phyloP scores from a whole-genome alignment of 2,888 invertebrate species.

The Sympetrum striolatum region DNA sequence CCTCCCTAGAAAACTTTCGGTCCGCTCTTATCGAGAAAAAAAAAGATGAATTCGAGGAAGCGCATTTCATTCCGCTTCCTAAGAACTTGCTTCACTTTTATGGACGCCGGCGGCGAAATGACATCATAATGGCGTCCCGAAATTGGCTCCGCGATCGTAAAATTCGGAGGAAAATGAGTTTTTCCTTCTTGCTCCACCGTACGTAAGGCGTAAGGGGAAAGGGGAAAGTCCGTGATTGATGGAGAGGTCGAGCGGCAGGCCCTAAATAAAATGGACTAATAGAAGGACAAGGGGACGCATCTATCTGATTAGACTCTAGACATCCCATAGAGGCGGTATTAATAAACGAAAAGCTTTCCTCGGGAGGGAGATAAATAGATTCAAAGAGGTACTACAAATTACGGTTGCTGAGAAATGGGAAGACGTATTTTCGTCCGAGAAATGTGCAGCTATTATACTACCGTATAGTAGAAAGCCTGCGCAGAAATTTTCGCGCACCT shows the following conservation, averaged over 20 bases:
- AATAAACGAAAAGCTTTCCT: neutral
- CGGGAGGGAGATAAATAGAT: neutral
- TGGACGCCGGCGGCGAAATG: slow-evolving; percentile 16
- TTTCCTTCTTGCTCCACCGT: neutral
- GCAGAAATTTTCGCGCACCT: no score
- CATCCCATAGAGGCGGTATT: neutral
- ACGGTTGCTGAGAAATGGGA: no score
- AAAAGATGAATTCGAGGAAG: neutral
- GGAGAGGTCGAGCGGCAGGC: neutral
- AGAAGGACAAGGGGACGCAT: neutral
- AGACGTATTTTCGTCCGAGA: no score
- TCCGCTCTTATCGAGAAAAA: neutral
- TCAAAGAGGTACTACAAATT: no score
- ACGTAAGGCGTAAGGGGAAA: neutral
- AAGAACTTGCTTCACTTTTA: slow-evolving; percentile 33
- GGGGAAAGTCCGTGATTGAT: neutral
- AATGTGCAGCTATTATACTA: no score
- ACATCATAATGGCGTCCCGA: slow-evolving; percentile 29
- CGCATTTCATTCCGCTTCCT: neutral
- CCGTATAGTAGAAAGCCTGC: no score
- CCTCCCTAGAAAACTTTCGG: neutral
- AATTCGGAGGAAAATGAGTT: slow-evolving; percentile 40
- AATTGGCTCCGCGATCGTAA: slow-evolving; percentile 29
- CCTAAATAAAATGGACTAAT: neutral
- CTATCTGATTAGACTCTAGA: neutral